Base-by-base conservation (phyloP, 2,113 vertebrate genomes). In the Siphamia tubifer region DNA sequence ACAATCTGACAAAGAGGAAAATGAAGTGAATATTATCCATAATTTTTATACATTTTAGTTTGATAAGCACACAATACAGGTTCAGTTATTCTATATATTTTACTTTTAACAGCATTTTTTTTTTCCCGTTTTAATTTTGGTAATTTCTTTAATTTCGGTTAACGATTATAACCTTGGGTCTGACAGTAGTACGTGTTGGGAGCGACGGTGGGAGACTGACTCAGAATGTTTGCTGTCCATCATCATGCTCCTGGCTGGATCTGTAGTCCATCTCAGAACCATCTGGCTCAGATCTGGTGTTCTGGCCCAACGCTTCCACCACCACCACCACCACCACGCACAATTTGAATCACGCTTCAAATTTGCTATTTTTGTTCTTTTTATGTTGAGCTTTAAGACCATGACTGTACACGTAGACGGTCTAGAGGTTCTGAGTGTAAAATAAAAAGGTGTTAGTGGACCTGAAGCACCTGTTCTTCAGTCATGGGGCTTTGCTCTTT, bases 271-370 rank as follows among this genome's bases (percentile, higher is more conserved):
- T 67, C 20, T 67, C 58, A 15, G 58, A 58, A 42, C 72, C 66
- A 60, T 44, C 13, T 27, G 10, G 25, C 6, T 57, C 62, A 42
- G 49, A 49, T 34, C 57, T 31, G 48, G 21, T 7, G 44, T 45
- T 66, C 56, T 31, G 47, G 15, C 40, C 32, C 13, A 54, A 48
- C 5, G 40, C 74, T 68, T 56, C 25, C 7, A 65, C 63, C 69
- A 67, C 42, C 44, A 15, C 47, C 44, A 15, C 47, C 34, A n/a
- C n/a, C n/a, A n/a, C n/a, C n/a, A 52, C 7, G 34, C 73, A 34
- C 7, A 77, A 77, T 84, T 67, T 82, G 43, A 81, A 61, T 42
- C 43, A 1, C 43, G 15, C 56, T 74, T 86, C 72, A 83, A 82
- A 82, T 85, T 72, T 72, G 73, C 52, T 32, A 5, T 4, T 30